Percentiles rank a stretch among this genome's conserved stretches.
Conservation (phyloP, 2,113 vertebrate genomes). For the Sinocyclocheilus anshuiensis region DNA sequence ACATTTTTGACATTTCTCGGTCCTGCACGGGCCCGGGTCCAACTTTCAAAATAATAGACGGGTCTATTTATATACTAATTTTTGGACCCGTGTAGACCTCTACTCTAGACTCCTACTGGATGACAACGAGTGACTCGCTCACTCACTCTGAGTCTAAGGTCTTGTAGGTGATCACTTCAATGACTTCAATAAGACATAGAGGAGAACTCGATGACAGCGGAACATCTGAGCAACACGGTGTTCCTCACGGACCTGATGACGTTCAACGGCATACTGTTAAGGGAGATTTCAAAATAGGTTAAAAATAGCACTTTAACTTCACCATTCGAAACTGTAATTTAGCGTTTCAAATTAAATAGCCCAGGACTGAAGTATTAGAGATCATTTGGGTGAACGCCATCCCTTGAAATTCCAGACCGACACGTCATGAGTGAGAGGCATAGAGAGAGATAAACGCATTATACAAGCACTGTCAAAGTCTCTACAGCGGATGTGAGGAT, state of each 20-base stretch:
- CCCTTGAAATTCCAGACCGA: conserved; percentile 49
- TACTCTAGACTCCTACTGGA: too few relatives aligned
- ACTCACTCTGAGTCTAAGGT: not conserved
- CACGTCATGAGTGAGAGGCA: conserved; percentile 53
- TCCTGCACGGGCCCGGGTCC: too few relatives aligned
- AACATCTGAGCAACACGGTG: not conserved
- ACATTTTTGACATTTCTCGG: too few relatives aligned
- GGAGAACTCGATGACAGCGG: too few relatives aligned
- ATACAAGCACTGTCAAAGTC: conserved; percentile 67
- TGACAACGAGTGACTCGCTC: not conserved
- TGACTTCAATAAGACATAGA: too few relatives aligned
- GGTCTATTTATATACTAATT: too few relatives aligned
- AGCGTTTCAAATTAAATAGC: conserved; percentile 35
- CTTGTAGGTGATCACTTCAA: not conserved
- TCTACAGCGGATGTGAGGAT: conserved; percentile 63
- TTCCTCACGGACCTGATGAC: not conserved
- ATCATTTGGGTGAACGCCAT: conserved; percentile 38
- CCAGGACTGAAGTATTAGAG: conserved; percentile 14
- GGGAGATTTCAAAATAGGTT: not conserved
- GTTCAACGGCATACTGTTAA: not conserved
- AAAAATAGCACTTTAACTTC: conserved; percentile 10
- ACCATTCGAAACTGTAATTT: conserved; percentile 10
- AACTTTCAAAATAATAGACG: too few relatives aligned
- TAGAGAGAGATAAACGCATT: conserved; percentile 58
- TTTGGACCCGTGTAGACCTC: too few relatives aligned